Conservation (phyloP, 2,797 vertebrate genomes). For the Cossypha heuglini region DNA sequence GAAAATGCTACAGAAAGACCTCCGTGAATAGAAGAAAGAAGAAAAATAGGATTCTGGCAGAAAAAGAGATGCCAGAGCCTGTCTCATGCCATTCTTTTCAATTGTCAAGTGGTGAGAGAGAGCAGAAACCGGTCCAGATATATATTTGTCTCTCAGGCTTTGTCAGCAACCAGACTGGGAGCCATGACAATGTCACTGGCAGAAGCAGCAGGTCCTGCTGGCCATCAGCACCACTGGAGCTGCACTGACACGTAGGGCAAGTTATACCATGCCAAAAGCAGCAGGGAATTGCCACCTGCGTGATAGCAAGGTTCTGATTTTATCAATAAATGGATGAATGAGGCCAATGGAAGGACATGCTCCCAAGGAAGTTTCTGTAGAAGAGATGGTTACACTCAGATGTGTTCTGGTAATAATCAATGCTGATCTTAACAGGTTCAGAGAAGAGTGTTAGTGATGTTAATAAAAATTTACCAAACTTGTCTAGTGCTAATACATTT, state of each 20-base stretch:
- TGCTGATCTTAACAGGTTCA: neutral
- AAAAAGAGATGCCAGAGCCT: neutral
- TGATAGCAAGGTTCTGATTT: neutral
- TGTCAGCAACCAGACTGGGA: neutral
- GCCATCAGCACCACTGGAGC: neutral
- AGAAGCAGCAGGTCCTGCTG: neutral
- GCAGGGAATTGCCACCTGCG: neutral
- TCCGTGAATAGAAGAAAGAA: neutral
- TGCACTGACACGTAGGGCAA: rapidly evolving
- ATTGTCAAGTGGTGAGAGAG: neutral
- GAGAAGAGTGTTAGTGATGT: neutral
- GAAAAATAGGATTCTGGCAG: neutral
- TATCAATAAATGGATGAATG: neutral
- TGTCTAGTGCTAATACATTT: neutral
- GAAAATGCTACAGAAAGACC: neutral
- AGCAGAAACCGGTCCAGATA: neutral
- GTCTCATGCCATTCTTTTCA: neutral
- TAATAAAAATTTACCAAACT: neutral
- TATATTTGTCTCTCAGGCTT: neutral
- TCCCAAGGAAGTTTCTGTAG: neutral
- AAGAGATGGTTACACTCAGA: neutral
- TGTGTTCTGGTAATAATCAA: neutral
- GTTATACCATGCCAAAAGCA: neutral
- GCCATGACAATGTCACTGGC: neutral
- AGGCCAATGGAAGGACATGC: rapidly evolving